Evolutionary conservation across 2,888 invertebrate genomes (phyloP), one percentile per base, ranked within the genome.

Genomic region (Epinotia nisella): DNA sequence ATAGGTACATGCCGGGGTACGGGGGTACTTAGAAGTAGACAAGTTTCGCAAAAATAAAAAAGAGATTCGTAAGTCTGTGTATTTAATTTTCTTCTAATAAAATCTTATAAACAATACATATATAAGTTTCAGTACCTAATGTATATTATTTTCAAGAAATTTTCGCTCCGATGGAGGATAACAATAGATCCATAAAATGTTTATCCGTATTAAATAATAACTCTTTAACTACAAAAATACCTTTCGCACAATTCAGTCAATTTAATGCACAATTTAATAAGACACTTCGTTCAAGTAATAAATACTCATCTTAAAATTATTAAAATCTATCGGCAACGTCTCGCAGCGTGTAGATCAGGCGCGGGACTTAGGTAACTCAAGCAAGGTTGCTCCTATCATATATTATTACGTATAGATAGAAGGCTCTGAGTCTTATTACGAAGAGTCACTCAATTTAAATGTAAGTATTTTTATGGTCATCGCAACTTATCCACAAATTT

Each of bases 401-500:
- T 35, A 60, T 13, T 45, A 13, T 45, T 62, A 15, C 15, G n/a
- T 49, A 49, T 49, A 49, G 49, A 15, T 15, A 49, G 45, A 41
- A 49, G 62, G 45, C 17, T 56, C 21, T 1, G 45, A 45, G 24
- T 19, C 21, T 24, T 24, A 17, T 2, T 58, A 29, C 19, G 45
- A 58, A 15, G 15, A 10, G 24, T n/a, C 24, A 49, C 45, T 19
- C 4, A 66, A 55, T 41, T 21, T 24, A 45, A 19, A 3, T 17
- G 9, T 21, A 21, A 2, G 60, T 59, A 71, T 65, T 45, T 74
- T 80, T 86, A 89, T 76, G 87, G 88, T 78, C 86, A 90, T 56
- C 83, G 86, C 69, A 96, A 90, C 77, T 94, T 94, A 76, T 94
- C 95, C 62, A 98, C 91, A 71, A 96, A 96, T 86, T 98, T 98